Conservation (phyloP, 2,888 invertebrate species). For the Acleris laterana region DNA sequence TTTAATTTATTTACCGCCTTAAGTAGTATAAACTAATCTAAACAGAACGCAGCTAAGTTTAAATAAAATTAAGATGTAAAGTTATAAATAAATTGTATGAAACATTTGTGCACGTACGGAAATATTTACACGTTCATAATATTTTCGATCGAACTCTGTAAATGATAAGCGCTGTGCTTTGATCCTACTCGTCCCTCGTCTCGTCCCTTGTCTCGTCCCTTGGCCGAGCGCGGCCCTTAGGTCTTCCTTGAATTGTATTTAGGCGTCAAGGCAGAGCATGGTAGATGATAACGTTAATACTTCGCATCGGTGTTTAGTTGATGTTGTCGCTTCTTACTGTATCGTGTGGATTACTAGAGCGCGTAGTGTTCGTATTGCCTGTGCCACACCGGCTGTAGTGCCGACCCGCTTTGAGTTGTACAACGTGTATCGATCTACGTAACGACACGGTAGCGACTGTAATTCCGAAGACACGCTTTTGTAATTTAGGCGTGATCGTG, state of each 20-base stretch:
- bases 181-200: slow-evolving; percentile 38
- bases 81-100: slow-evolving; percentile 44
- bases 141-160: slow-evolving; percentile 28
- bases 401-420: slow-evolving; percentile 10
- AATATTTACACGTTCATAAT: slow-evolving; percentile 48
- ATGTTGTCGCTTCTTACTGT: slow-evolving; percentile 77
- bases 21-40: neutral
- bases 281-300: slow-evolving; percentile 39
- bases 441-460: slow-evolving; percentile 32
- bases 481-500: slow-evolving; percentile 51
- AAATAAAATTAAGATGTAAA: slow-evolving; percentile 14
- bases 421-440: slow-evolving; percentile 2
- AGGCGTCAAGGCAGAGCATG: slow-evolving; percentile 56
- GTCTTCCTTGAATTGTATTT: slow-evolving; percentile 47
- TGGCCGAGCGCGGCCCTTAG: slow-evolving; percentile 41
- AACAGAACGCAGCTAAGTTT: slow-evolving; percentile 6
- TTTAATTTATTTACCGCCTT: slow-evolving; percentile 9
- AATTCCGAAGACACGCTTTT: slow-evolving; percentile 11
- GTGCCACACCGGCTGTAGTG: slow-evolving; percentile 40
- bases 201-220: too few relatives aligned
- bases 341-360: slow-evolving; percentile 65
- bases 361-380: slow-evolving; percentile 65
- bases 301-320: slow-evolving; percentile 75
- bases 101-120: slow-evolving; percentile 53
- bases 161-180: slow-evolving; percentile 60